These are phyloP conservation scores for Buphagus erythrorhynchus DNA, from an alignment of 2,797 vertebrate genomes.

Conservation along the genomic window DNA sequence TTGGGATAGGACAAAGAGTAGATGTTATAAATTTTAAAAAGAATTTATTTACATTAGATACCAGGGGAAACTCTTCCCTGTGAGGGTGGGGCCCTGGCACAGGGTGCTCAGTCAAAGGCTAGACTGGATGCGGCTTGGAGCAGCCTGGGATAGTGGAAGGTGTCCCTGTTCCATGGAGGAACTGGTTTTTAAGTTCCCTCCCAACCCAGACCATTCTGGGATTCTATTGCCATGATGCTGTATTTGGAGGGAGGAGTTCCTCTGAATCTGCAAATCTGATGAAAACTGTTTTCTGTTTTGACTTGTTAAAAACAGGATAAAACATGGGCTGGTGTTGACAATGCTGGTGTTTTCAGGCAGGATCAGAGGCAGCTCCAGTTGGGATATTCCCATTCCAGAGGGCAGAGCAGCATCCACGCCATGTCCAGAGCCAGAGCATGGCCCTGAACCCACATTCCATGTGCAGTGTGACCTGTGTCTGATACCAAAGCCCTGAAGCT, in stretches of 20 bases:
- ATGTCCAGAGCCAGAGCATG: accelerated
- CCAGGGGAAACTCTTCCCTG: background rate
- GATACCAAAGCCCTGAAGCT: accelerated
- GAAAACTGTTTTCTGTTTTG: background rate
- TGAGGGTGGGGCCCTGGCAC: background rate
- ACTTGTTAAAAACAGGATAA: background rate
- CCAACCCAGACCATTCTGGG: background rate
- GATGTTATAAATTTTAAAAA: background rate
- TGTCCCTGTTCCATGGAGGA: background rate
- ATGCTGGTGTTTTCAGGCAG: accelerated
- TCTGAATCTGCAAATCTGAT: background rate
- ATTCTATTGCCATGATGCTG: background rate
- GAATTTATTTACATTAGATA: background rate
- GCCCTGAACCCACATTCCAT: background rate
- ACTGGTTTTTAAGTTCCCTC: background rate
- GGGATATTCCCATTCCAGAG: background rate
- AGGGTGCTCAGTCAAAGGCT: background rate
- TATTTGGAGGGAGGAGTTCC: background rate
- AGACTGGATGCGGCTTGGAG: accelerated
- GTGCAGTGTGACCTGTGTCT: accelerated
- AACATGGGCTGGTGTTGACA: background rate
- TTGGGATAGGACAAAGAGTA: background rate
- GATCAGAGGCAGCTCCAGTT: background rate
- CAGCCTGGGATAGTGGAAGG: accelerated
- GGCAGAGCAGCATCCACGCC: background rate